Base-by-base conservation (phyloP, 2,113 vertebrate genomes). In the Pardalotus punctatus region DNA sequence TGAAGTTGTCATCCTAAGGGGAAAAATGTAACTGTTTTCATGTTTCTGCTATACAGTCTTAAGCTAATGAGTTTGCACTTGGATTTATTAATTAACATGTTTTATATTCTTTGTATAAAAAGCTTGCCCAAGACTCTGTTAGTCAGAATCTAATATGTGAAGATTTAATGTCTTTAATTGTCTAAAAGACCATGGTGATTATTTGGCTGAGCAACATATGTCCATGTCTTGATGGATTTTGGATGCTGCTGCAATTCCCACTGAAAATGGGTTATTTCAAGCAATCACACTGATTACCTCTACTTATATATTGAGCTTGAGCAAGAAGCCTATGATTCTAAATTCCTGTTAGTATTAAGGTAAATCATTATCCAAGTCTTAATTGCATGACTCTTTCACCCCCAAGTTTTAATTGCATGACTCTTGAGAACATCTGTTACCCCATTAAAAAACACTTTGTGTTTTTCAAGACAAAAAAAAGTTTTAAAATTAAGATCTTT, bases 61-160 rank as follows among this genome's bases (percentile, higher is more conserved):
- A 86, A 92, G 25, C 18, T 94, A 95, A 94, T 80, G 73, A 86
- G 31, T 92, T 90, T 91, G 50, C 78, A 61, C 20, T 84, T 92
- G 43, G 56, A 80, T 92, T 95, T 90, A 80, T 84, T 92, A 77
- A 88, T 93, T 94, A 86, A 70, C 18, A 20, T 22, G 33, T 36
- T 91, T 86, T 96, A 80, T 81, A 76, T 36, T 76, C 13, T 70
- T 76, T 23, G 4, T 60, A 47, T 58, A 69, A 88, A 78, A 76
- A 73, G 5, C 61, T 91, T 92, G 35, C 29, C 58, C 45, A 73
- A 71, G 51, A 84, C 62, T 69, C 66, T 78, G 8, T 62, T 70
- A 79, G 53, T 92, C 57, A 82, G 73, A 73, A 85, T 92, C 23
- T 42, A 91, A 29, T 65, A 76, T 21, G 35, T 50, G 62, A 91